Evolutionary conservation across 2,797 vertebrate species (phyloP), one percentile per base, ranked within the genome.

Genomic region (Catostomus latipinnis): DNA sequence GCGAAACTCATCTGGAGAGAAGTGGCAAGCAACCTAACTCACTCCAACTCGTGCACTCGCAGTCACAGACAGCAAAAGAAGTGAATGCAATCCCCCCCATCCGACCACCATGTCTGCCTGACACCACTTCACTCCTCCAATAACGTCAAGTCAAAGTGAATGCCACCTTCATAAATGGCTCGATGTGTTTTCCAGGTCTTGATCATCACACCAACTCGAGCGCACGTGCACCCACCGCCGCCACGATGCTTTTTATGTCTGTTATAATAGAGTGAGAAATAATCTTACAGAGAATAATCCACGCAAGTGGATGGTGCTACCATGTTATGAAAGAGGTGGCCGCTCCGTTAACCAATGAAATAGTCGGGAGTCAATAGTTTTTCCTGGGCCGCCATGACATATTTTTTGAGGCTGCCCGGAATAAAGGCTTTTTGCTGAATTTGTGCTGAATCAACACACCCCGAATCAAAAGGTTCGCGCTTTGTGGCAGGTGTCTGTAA

Each of bases 1-100:
- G 95, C 95, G 95, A 97, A 97, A 97, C 96, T 97, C 96, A 95
- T 96, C 95, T 96, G 95, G 95, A 96, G 95, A 80, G 95, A 97
- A 96, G 94, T 95, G 84, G 85, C 87, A 72, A 77, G 85, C 87
- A 72, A 77, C 69, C 62, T 72, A 88, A 87, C 86, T 88, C 87
- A 57, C 83, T 66, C 81, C 63, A 84, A 82, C 86, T 86, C 84
- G 76, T 79, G 49, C 72, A 73, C 80, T 8, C 34, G 63, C 8
- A 34, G 7, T 56, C 60, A 43, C 53, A 66, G 16, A 60, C 16
- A 8, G 84, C 71, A 67, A 71, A 34, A 71, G 77, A 83, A 82
- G 80, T 71, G 66, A 78, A 45, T 43, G 74, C 57, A 61, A 54
- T 48, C 57, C 52, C 71, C 70, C 76, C 76, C 16, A 52, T 46